phyloP scores from a whole-genome alignment of 2,888 invertebrate species.

The Apamea anceps region DNA sequence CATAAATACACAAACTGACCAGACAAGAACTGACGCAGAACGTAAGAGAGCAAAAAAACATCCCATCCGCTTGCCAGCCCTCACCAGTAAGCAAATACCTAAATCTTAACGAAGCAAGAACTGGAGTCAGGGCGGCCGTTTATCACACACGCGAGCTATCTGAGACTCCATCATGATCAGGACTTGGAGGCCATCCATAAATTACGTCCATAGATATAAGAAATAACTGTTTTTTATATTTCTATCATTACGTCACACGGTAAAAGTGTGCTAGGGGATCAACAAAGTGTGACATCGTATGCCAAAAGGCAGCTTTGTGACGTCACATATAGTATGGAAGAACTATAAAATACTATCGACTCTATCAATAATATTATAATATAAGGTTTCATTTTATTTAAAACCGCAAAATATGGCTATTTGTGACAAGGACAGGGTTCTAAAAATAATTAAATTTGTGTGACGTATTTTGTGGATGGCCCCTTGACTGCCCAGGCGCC shows the following conservation, averaged over 20 bases:
- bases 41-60: neutral
- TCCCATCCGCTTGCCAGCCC: constrained; percentile 42
- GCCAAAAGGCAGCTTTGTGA: neutral
- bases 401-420: neutral
- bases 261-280: neutral
- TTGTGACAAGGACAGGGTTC: neutral
- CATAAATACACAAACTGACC: neutral
- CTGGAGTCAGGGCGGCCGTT: constrained; percentile 65
- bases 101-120: constrained; percentile 62
- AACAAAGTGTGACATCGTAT: neutral
- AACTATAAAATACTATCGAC: neutral
- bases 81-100: constrained; percentile 46
- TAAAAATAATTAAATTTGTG: neutral
- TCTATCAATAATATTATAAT: neutral
- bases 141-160: constrained; percentile 68
- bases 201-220: too few relatives aligned
- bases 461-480: neutral
- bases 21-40: neutral
- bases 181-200: constrained; percentile 29
- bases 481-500: constrained; percentile 29
- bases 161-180: constrained; percentile 68
- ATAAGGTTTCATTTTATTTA: neutral
- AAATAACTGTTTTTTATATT: too few relatives aligned
- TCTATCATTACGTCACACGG: neutral
- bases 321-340: neutral